These are phyloP conservation scores for Slavum lentiscoides DNA, from an alignment of 2,888 invertebrate species.

Conservation along the genomic window DNA sequence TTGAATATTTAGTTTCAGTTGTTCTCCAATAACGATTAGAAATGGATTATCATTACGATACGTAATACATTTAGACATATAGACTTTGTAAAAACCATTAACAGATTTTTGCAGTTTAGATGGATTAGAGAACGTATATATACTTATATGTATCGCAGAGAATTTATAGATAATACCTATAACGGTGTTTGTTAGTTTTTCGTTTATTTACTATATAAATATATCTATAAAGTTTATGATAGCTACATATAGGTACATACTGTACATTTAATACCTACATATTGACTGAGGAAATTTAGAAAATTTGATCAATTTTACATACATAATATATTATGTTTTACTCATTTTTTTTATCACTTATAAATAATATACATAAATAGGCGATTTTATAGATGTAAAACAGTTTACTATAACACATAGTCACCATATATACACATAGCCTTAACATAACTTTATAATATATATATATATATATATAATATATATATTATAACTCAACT, in stretches of 20 bases:
- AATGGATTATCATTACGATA: neutral
- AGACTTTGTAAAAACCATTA: neutral
- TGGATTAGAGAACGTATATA: constrained; percentile 18
- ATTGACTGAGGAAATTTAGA: constrained; percentile 17
- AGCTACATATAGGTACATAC: too few relatives aligned
- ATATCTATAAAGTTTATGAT: neutral
- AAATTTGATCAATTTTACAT: constrained; percentile 1
- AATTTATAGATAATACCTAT: neutral
- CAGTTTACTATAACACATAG: constrained; percentile 44
- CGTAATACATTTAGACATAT: neutral
- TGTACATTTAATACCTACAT: too few relatives aligned
- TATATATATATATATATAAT: neutral
- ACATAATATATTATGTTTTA: neutral
- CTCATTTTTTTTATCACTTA: neutral
- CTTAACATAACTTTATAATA: constrained; percentile 23
- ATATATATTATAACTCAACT: too few relatives aligned
- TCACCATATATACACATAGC: constrained; percentile 35
- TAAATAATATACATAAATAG: neutral
- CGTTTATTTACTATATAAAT: neutral
- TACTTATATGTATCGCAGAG: neutral
- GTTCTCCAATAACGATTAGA: constrained; percentile 18
- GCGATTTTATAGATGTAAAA: constrained; percentile 21
- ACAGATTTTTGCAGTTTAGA: neutral
- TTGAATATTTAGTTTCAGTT: constrained; percentile 6
- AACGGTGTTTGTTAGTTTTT: neutral